Conservation (phyloP, 2,888 invertebrate genomes). For the Tricholauxania praeusta region DNA sequence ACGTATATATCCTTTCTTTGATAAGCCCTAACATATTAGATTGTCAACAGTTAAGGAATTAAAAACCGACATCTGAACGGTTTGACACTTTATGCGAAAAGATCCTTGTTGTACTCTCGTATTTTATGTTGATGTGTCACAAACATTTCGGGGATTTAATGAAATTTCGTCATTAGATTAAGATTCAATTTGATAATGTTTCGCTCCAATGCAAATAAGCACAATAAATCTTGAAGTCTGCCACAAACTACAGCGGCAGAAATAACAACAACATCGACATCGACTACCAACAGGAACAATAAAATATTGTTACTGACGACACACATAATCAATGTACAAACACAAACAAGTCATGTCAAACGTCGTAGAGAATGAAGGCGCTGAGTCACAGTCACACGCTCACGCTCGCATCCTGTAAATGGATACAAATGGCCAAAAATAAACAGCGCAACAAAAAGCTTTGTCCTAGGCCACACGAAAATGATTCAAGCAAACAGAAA, state of each 20-base stretch:
- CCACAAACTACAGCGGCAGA: neutral
- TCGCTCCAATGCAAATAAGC: neutral
- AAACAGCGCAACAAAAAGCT: neutral
- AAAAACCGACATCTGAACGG: no score
- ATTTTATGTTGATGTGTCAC: no score
- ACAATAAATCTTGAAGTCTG: conserved; percentile 2
- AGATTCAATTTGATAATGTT: conserved; percentile 18
- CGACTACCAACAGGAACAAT: neutral
- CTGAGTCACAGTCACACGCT: neutral
- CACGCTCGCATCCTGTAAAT: neutral
- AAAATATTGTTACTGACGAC: conserved; percentile 9
- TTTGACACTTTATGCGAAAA: no score
- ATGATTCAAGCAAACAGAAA: neutral
- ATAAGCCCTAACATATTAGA: no score
- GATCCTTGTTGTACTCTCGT: no score
- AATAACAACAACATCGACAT: no score
- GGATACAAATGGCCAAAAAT: conserved; percentile 10
- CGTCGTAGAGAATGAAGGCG: no score
- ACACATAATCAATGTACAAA: neutral
- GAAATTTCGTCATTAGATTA: no score
- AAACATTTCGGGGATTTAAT: no score
- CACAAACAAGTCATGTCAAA: neutral
- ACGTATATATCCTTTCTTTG: no score
- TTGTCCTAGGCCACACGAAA: neutral
- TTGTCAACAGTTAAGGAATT: no score